Conservation (phyloP, 2,113 vertebrate genomes). For the Microtus montanus region DNA sequence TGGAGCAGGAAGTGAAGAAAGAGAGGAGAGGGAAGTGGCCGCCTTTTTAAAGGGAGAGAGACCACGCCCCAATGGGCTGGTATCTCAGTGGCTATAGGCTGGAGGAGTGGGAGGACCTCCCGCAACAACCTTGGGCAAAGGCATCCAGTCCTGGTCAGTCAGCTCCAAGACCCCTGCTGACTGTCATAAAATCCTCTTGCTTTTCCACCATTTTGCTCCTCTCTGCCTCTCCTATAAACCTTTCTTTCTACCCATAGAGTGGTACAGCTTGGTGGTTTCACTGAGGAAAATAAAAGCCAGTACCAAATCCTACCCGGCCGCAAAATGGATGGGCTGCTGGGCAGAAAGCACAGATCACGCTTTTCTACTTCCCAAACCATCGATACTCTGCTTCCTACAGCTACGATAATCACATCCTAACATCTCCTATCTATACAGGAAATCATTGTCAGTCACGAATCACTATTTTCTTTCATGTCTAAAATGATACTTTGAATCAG, state of each 20-base stretch:
- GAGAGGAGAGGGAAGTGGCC: no score
- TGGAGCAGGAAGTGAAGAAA: no score
- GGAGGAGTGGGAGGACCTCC: no score
- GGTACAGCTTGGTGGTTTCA: background rate
- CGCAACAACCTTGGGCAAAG: background rate
- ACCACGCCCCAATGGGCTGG: no score
- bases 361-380: background rate
- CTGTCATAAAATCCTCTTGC: background rate
- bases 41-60: no score
- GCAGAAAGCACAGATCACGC: background rate
- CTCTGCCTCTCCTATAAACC: background rate
- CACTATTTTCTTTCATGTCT: background rate
- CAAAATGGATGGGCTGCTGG: background rate
- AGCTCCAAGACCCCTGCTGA: background rate
- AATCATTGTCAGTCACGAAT: background rate
- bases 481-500: conserved; percentile 3
- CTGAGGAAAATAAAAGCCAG: background rate
- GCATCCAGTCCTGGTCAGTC: background rate
- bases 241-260: background rate
- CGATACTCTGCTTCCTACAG: background rate
- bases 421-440: background rate
- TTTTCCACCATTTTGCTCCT: background rate
- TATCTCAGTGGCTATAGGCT: no score
- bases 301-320: background rate
- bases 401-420: background rate